Percentiles rank a stretch among this genome's conserved stretches.
Evolutionary conservation across 2,797 vertebrate genomes (phyloP).

Genomic region (Pseudopleuronectes americanus): DNA sequence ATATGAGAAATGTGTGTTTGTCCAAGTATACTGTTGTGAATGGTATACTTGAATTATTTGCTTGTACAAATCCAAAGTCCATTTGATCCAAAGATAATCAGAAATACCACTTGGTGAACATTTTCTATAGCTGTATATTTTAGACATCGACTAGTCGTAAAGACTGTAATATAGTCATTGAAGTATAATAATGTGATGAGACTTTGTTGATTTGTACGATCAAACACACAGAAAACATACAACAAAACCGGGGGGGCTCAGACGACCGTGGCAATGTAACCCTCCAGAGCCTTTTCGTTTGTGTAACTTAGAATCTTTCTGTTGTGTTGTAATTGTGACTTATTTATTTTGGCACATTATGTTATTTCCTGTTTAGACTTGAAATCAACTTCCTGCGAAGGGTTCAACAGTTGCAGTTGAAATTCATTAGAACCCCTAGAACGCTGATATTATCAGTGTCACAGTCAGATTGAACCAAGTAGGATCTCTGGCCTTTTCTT

Average conservation of each 20-base stretch:
- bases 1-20: slow-evolving; percentile 85
- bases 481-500: slow-evolving; percentile 20
- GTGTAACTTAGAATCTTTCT: slow-evolving; percentile 38
- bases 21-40: slow-evolving; percentile 61
- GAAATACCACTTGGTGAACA: background rate
- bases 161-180: background rate
- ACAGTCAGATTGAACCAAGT: slow-evolving; percentile 33
- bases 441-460: slow-evolving; percentile 69
- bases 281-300: slow-evolving; percentile 38
- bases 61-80: slow-evolving; percentile 79
- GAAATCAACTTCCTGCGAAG: slow-evolving; percentile 36
- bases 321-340: slow-evolving; percentile 48
- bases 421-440: slow-evolving; percentile 79
- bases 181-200: slow-evolving; percentile 1
- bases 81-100: background rate
- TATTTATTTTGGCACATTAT: slow-evolving; percentile 38
- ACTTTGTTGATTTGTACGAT: slow-evolving; percentile 80
- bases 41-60: slow-evolving; percentile 67
- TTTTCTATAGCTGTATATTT: background rate
- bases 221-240: slow-evolving; percentile 84
- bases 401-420: slow-evolving; percentile 59
- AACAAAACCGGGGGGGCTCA: slow-evolving; percentile 75
- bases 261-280: slow-evolving; percentile 66
- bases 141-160: background rate
- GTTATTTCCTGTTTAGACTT: slow-evolving; percentile 39